These are phyloP conservation scores for Halocynthia aurantium DNA, from an alignment of 23 tunicate genomes.

Conservation along the genomic window DNA sequence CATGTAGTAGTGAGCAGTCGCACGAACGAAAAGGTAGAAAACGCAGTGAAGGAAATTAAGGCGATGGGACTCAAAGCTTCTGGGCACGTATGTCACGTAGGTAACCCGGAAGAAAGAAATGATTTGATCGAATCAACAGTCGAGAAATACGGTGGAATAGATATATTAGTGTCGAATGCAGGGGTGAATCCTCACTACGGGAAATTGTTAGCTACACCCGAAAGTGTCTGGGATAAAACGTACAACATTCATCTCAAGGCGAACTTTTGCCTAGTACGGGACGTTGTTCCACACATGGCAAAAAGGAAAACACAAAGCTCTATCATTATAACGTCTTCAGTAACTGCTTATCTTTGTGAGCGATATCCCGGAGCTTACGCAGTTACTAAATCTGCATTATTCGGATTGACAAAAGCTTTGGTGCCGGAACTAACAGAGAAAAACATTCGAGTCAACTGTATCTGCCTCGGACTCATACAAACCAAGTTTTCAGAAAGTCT, in stretches of 20 bases:
- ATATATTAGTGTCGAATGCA: conserved; percentile 15
- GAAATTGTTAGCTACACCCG: conserved; percentile 9
- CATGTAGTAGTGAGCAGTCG: conserved; percentile 34
- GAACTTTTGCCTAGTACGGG: conserved; percentile 10
- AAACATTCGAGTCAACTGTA: conserved; percentile 30
- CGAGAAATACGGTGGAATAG: not conserved
- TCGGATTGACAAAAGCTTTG: conserved; percentile 2
- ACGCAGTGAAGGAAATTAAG: conserved; percentile 17
- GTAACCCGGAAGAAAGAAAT: not conserved
- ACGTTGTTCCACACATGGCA: conserved; percentile 6
- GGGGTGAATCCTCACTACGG: conserved; percentile 24
- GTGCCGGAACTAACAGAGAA: conserved; percentile 9
- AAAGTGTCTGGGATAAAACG: conserved; percentile 9
- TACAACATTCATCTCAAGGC: conserved; percentile 12
- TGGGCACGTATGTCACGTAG: conserved; percentile 18
- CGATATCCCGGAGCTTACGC: conserved; percentile 19
- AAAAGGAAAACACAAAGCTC: not conserved
- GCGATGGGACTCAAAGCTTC: conserved; percentile 6
- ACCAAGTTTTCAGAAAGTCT: conserved; percentile 10
- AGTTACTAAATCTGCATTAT: conserved; percentile 10
- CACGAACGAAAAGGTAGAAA: conserved; percentile 19
- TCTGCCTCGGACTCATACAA: conserved; percentile 5
- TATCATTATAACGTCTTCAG: conserved; percentile 6
- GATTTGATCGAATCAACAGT: not conserved
- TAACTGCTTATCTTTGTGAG: conserved; percentile 5